These are phyloP conservation scores for Uloborus diversus DNA, from an alignment of 1,140 invertebrate genomes.

Conservation along the genomic window DNA sequence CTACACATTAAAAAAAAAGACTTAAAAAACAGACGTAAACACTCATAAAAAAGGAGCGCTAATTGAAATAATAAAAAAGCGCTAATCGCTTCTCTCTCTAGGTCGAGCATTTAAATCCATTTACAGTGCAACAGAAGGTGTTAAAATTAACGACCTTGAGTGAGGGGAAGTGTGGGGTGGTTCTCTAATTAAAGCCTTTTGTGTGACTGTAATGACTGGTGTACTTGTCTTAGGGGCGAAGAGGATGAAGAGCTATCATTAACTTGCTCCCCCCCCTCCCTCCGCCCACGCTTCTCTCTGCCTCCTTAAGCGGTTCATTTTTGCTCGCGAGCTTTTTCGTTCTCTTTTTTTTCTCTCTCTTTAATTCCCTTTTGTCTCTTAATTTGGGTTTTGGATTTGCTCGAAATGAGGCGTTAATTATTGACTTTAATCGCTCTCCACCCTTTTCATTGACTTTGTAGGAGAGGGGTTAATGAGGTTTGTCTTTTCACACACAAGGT, in stretches of 20 bases:
- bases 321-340: constrained; percentile 20
- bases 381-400: too few species aligned
- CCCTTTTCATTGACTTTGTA: too few species aligned
- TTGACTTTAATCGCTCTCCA: too few species aligned
- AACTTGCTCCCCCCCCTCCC: too few species aligned
- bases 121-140: constrained; percentile 27
- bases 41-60: constrained; percentile 1
- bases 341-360: too few species aligned
- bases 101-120: constrained; percentile 22
- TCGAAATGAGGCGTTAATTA: too few species aligned
- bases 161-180: neutral
- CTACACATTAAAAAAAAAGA: constrained; percentile 1
- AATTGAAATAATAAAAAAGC: constrained; percentile 43
- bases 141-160: constrained; percentile 55
- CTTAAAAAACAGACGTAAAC: neutral
- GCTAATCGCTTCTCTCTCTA: constrained; percentile 2
- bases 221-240: constrained; percentile 42
- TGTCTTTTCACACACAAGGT: too few species aligned
- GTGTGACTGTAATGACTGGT: constrained; percentile 52
- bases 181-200: constrained; percentile 53
- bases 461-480: too few species aligned
- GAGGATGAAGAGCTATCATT: too few species aligned
- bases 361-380: too few species aligned
- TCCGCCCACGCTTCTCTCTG: too few species aligned
- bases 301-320: constrained; percentile 43